A percentile compares a stretch with the other conserved stretches of the same genome.
Evolutionary conservation across 2,797 vertebrate genomes (phyloP).

Genomic region (Megalops cyprinoides): DNA sequence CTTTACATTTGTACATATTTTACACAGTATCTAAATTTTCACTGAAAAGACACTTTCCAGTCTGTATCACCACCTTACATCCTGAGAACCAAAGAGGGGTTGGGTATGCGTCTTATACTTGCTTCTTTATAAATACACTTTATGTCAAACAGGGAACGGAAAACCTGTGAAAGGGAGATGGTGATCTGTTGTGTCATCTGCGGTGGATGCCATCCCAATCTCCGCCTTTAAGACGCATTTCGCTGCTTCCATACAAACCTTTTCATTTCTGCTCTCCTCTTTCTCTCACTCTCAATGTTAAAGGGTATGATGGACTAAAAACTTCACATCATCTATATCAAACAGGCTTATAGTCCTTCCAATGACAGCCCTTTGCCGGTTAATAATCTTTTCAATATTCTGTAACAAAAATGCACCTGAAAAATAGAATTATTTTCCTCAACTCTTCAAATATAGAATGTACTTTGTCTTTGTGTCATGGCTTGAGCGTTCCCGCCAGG

Average conservation of each 20-base stretch:
- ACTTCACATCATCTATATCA: conserved; percentile 53
- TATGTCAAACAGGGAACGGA: conserved; percentile 57
- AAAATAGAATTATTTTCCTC: conserved; percentile 61
- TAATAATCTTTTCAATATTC: conserved; percentile 40
- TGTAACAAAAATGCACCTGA: conserved; percentile 59
- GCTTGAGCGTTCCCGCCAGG: conserved; percentile 55
- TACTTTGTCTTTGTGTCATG: conserved; percentile 56
- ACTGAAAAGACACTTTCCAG: conserved; percentile 85
- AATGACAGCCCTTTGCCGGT: conserved; percentile 43
- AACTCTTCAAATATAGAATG: conserved; percentile 67
- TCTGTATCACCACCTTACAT: conserved; percentile 82
- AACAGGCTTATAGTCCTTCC: conserved; percentile 45
- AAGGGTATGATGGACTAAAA: conserved; percentile 51
- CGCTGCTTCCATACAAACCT: conserved; percentile 51
- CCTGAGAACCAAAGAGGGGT: conserved; percentile 79
- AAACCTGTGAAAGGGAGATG: conserved; percentile 52
- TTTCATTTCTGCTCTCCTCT: conserved; percentile 37
- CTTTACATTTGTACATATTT: conserved; percentile 82
- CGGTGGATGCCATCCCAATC: conserved; percentile 35
- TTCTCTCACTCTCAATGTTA: conserved; percentile 25
- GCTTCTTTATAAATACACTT: conserved; percentile 33
- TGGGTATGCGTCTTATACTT: conserved; percentile 46
- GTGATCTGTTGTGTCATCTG: conserved; percentile 15
- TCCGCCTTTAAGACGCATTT: conserved; percentile 25
- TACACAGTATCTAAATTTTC: conserved; percentile 81